These are phyloP conservation scores for Yponomeuta evonymella DNA, from an alignment of 2,888 invertebrate species.

Conservation along the genomic window DNA sequence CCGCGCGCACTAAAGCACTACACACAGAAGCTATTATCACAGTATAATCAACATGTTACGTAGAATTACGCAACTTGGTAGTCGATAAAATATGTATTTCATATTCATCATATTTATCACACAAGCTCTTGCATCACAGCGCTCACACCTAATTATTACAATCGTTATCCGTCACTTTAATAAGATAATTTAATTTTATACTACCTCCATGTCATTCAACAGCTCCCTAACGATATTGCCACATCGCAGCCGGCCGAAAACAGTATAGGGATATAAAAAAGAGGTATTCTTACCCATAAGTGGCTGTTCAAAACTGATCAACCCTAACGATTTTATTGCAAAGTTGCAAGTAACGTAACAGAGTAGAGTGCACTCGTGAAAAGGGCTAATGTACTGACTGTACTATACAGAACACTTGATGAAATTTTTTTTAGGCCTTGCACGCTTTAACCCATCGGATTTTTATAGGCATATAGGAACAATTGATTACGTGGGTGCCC, in stretches of 20 bases:
- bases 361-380: no score
- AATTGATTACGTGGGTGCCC: no score
- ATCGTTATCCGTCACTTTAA: not conserved
- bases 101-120: not conserved
- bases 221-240: not conserved
- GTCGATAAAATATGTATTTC: not conserved
- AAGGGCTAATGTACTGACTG: no score
- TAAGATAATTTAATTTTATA: not conserved
- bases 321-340: no score
- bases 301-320: no score
- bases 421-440: no score
- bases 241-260: not conserved
- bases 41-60: not conserved
- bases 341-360: no score
- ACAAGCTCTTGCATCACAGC: not conserved
- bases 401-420: no score
- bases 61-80: not conserved
- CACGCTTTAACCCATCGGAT: no score
- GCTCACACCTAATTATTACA: not conserved
- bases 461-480: no score
- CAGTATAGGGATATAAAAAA: not conserved
- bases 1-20: not conserved
- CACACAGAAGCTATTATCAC: not conserved
- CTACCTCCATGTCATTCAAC: not conserved
- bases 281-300: not conserved